A percentile compares a stretch with the other conserved stretches of the same genome.
phyloP scores from a whole-genome alignment of 2,888 invertebrate genomes.

The Leucania comma region DNA sequence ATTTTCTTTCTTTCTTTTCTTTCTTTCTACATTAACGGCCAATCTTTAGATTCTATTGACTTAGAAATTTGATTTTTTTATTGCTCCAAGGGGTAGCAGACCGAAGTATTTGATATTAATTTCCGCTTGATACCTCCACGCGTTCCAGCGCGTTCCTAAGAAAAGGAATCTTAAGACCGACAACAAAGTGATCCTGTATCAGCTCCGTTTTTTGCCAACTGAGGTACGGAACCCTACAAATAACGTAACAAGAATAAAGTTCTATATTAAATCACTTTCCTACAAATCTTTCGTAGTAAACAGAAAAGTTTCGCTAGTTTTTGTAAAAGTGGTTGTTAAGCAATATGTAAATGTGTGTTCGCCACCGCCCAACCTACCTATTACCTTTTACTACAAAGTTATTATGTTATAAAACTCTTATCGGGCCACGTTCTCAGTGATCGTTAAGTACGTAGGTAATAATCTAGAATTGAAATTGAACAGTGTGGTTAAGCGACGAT shows the following conservation, averaged over 20 bases:
- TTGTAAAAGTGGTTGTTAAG: slow-evolving; percentile 48
- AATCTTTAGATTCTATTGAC: no score
- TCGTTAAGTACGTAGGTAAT: slow-evolving; percentile 69
- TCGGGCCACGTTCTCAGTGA: slow-evolving; percentile 65
- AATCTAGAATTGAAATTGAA: slow-evolving; percentile 77
- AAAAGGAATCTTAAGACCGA: no score
- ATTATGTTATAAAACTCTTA: slow-evolving; percentile 70
- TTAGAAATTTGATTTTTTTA: no score
- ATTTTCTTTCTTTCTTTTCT: no score
- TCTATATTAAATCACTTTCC: slow-evolving; percentile 6
- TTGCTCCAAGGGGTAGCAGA: no score
- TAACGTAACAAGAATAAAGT: background rate
- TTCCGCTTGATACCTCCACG: no score
- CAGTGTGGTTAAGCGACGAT: slow-evolving; percentile 75
- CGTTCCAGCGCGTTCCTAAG: no score
- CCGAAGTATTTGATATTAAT: no score
- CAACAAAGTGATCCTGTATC: no score
- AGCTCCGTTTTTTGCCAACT: no score
- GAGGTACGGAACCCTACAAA: background rate
- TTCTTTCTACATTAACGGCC: no score
- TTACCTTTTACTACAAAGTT: slow-evolving; percentile 62
- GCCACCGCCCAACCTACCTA: slow-evolving; percentile 43
- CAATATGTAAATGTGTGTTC: slow-evolving; percentile 63
- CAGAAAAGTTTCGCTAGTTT: slow-evolving; percentile 40
- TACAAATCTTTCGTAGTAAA: slow-evolving; percentile 35